Evolutionary conservation across 2,113 vertebrate species (phyloP).

Genomic region (Pelodiscus sinensis): DNA sequence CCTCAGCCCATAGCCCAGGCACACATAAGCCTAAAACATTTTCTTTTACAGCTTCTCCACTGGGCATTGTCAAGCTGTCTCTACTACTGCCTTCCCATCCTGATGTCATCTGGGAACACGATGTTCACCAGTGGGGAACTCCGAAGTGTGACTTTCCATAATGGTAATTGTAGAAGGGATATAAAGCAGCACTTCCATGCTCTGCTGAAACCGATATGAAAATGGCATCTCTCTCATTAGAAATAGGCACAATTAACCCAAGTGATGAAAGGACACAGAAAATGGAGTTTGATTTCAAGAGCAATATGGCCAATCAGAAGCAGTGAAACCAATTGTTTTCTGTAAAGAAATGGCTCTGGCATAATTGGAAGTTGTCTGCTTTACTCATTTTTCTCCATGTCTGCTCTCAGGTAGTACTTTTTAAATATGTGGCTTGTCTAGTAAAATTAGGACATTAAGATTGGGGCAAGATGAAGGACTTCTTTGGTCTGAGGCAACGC

Average conservation of each 20-base stretch:
- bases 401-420: not conserved
- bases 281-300: slow-evolving; percentile 29
- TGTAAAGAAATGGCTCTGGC: not conserved
- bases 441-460: not conserved
- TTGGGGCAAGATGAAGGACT: slow-evolving; percentile 6
- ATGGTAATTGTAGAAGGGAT: not conserved
- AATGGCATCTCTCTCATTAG: slow-evolving; percentile 56
- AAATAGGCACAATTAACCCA: slow-evolving; percentile 53
- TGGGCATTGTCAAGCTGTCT: not conserved
- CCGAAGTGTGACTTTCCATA: slow-evolving; percentile 25
- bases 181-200: not conserved
- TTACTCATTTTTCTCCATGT: slow-evolving; percentile 5
- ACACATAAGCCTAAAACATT: not conserved
- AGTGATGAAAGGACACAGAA: slow-evolving; percentile 48
- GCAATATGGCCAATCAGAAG: slow-evolving; percentile 16
- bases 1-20: not conserved
- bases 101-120: slow-evolving; percentile 27
- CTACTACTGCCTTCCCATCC: not conserved
- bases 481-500: slow-evolving; percentile 10
- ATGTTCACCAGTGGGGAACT: slow-evolving; percentile 53
- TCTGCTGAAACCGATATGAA: slow-evolving; percentile 42
- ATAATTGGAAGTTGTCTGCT: not conserved
- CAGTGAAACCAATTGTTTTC: not conserved
- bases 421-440: not conserved
- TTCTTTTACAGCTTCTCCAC: slow-evolving; percentile 9